Base-by-base conservation (phyloP, 2,797 vertebrate genomes). In the Potorous gilbertii region DNA sequence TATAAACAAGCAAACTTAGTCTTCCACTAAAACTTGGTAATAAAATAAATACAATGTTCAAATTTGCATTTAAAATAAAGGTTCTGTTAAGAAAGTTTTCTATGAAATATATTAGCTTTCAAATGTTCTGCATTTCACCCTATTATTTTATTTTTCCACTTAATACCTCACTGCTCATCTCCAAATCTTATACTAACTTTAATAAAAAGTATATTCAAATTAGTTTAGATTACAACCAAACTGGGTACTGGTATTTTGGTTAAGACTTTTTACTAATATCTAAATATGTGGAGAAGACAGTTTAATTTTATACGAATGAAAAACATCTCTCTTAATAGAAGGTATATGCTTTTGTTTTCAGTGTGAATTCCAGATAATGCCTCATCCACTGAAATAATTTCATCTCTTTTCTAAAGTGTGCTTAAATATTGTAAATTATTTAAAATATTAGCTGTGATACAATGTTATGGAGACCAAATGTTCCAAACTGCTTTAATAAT, bases 101-200 rank as follows among this genome's bases (percentile, higher is more conserved):
- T 93, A 74, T 50, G 74, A 87, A 46, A 87, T 18, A 94, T 1
- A 90, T 91, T 90, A 92, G 90, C 16, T 94, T 94, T 11, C 89
- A 59, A 91, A 91, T 90, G 5, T 81, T 94, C 56, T 93, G 87
- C 90, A 95, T 57, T 94, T 55, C 46, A 81, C 21, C 90, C 57
- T 2, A 18, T 52, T 5, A 56, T 93, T 92, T 95, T 91, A 92
- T 81, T 54, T 93, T 54, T 93, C 94, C 92, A 92, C 87, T 28
- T 81, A 55, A 87, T 92, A 95, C 31, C 31, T 11, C 24, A 55
- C 0, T 90, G 31, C 40, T 29, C 27, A 96, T 24, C 29, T 11
- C 57, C 10, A 97, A 94, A 95, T n/a, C 91, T 93, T 62, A 92
- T 40, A n/a, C 55, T 21, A 34, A 93, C 50, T 93, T 92, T 93